Percentiles rank a stretch among this genome's conserved stretches.
Evolutionary conservation across 2,888 invertebrate genomes (phyloP).

Genomic region (Phytoseiulus persimilis): DNA sequence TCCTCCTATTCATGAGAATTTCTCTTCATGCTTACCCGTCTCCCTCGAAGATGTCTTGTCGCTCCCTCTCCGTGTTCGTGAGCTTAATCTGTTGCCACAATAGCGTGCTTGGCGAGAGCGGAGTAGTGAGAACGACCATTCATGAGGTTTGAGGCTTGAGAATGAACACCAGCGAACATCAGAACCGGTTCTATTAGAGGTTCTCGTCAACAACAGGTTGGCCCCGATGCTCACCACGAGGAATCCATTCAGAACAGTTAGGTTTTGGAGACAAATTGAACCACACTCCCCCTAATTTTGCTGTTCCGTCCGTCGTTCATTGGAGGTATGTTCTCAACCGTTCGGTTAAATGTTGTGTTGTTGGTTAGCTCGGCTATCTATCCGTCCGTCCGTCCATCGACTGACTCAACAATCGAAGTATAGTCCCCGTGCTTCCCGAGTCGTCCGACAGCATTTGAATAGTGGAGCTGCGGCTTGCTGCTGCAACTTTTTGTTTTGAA

Average conservation of each 20-base stretch:
- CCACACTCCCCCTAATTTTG: not conserved
- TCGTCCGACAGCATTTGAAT: not conserved
- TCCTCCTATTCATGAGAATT: not conserved
- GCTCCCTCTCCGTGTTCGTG: not conserved
- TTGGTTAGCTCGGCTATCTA: not conserved
- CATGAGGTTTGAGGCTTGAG: not conserved
- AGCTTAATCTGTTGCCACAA: not conserved
- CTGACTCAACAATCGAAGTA: not conserved
- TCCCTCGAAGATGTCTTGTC: not conserved
- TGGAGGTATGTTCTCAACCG: not conserved
- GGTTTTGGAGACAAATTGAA: not conserved
- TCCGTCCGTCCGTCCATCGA: not conserved
- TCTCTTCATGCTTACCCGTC: not conserved
- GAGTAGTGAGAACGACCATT: not conserved
- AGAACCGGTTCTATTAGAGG: not conserved
- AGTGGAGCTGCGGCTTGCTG: not conserved
- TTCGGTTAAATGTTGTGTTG: not conserved
- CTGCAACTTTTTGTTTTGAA: not conserved
- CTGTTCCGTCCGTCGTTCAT: not conserved
- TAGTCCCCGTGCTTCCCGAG: not conserved
- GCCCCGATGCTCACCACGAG: not conserved
- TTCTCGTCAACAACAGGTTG: not conserved
- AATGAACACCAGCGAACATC: not conserved
- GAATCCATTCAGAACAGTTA: not conserved
- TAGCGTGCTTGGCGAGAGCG: not conserved